A percentile compares a stretch with the other conserved stretches of the same genome.
These are phyloP conservation scores for Cheilosia impressa DNA, from an alignment of 2,888 invertebrate species.

Conservation along the genomic window DNA sequence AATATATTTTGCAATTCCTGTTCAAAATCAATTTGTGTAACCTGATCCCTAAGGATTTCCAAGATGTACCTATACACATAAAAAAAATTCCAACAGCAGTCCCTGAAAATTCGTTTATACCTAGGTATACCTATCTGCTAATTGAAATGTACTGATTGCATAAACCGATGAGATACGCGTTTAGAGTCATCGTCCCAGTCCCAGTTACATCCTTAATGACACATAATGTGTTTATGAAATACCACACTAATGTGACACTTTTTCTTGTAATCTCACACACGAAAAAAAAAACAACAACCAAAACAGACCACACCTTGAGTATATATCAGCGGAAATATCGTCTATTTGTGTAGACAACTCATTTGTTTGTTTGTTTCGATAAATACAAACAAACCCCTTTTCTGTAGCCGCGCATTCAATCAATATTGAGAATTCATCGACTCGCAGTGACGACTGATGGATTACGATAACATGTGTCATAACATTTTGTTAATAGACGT, in stretches of 20 bases:
- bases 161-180: too few relatives aligned
- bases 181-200: not conserved
- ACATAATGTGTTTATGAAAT: too few relatives aligned
- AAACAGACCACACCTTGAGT: slow-evolving; percentile 46
- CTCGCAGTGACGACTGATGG: slow-evolving; percentile 5
- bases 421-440: slow-evolving; percentile 43
- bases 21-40: too few relatives aligned
- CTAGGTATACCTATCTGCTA: too few relatives aligned
- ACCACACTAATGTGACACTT: not conserved
- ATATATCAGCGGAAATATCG: slow-evolving; percentile 32
- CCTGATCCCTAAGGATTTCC: too few relatives aligned
- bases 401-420: slow-evolving; percentile 37
- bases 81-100: too few relatives aligned
- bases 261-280: not conserved
- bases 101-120: too few relatives aligned
- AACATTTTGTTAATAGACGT: too few relatives aligned
- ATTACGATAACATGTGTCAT: not conserved
- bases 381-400: slow-evolving; percentile 41
- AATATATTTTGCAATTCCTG: too few relatives aligned
- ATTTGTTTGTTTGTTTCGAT: slow-evolving; percentile 53
- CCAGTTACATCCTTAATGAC: not conserved
- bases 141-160: too few relatives aligned
- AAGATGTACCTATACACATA: too few relatives aligned
- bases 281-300: not conserved
- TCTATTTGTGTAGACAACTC: slow-evolving; percentile 49